Evolutionary conservation across 2,113 vertebrate species (phyloP), one percentile per base, ranked within the genome.

Genomic region (Microcebus lehilahytsara): DNA sequence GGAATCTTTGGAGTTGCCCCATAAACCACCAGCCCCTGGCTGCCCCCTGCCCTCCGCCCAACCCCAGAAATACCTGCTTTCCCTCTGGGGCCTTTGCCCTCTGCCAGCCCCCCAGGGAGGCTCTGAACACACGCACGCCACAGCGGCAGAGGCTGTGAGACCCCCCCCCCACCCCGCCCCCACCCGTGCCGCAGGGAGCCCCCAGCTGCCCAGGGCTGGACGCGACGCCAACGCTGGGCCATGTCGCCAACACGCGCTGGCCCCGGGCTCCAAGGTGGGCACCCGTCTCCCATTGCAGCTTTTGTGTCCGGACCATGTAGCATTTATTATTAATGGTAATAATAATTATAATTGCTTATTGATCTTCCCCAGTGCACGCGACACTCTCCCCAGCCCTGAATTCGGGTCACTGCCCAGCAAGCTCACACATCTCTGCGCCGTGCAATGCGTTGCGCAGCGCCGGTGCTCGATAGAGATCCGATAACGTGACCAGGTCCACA

Each of bases 321-420:
- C 89, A 92, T 87, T 72, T 90, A 67, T 85, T 87, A 95, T 84
- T 87, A 92, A 89, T 42, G 40, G 88, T 32, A 40, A 86, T 89
- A 89, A 94, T 93, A 72, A 81, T 86, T 56, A 85, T 58, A 86
- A 72, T 62, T 93, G 86, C 79, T 53, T 89, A 88, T 67, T 25
- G 95, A 93, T 91, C 81, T 69, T n/a, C 40, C 42, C 16, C 10
- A 25, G 1, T 16, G 69, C 56, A 13, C 58, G 60, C 1, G 0
- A 42, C 49, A 19, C 37, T 37, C 89, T 23, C 9, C 23, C 72
- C 30, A 49, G 58, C 53, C 23, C 80, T 10, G 95, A 72, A 37
- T 40, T 40, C 3, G 3, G 89, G 95, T 89, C 93, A 74, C 62
- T 27, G 90, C 58, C 40, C 30, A 25, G 78, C 88, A 49, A 72